phyloP scores from a whole-genome alignment of 2,797 vertebrate species.

The Phaenicophaeus curvirostris region DNA sequence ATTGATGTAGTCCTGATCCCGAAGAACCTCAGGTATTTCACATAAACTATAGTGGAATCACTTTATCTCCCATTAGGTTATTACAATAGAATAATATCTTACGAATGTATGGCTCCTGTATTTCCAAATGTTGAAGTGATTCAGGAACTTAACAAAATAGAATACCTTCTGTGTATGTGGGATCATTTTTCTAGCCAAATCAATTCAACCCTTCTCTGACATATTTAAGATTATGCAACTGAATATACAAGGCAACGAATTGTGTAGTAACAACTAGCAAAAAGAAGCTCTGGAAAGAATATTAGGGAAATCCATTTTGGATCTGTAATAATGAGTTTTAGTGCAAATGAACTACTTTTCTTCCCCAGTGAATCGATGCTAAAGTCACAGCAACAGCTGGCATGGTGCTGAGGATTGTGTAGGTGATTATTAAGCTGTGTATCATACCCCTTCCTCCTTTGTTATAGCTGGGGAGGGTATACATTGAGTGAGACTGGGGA shows the following conservation, averaged over 20 bases:
- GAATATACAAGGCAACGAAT: not conserved
- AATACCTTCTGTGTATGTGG: not conserved
- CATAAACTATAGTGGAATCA: not conserved
- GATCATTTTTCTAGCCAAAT: not conserved
- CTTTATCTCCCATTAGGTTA: not conserved
- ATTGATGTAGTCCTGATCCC: not conserved
- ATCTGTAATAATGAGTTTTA: not conserved
- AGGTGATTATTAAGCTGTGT: not conserved
- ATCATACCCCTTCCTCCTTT: not conserved
- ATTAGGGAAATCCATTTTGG: not conserved
- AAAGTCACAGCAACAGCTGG: not conserved
- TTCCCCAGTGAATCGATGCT: not conserved
- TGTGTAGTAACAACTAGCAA: not conserved
- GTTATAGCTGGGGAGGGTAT: rapidly evolving
- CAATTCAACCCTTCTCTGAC: not conserved
- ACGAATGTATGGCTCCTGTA: not conserved
- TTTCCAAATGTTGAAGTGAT: not conserved
- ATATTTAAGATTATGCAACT: not conserved
- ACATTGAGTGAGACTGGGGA: not conserved
- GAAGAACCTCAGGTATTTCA: not conserved
- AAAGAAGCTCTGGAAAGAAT: not conserved
- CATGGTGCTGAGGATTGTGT: not conserved
- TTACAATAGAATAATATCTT: not conserved
- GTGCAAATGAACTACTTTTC: not conserved
- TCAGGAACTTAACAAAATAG: not conserved